Evolutionary conservation across 2,113 vertebrate genomes (phyloP), one percentile per base, ranked within the genome.

Genomic region (Andinoacara biseriatus): DNA sequence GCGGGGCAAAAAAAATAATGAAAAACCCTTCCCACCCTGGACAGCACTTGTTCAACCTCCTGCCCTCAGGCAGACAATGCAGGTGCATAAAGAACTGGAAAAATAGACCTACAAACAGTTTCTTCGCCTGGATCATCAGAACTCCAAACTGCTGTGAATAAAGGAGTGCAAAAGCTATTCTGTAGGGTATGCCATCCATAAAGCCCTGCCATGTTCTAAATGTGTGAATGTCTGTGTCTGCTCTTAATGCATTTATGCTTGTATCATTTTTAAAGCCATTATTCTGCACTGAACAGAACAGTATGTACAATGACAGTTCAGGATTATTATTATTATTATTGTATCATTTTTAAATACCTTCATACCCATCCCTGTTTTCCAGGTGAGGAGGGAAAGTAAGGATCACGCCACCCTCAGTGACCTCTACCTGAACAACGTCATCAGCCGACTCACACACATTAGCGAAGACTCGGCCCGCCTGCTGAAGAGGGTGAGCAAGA

Each of bases 391-490:
- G 88, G 98, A 99, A 95, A 99, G 98, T 91, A 99, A 98, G 91
- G 98, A 99, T 93, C 98, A 99, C 18, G 97, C 98, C 29, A 99
- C 98, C 0, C 35, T 99, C 92, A 99, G 98, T 0, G 98, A 99
- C 92, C 98, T 99, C 92, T 99, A 99, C 91, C 95, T 99, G 94
- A 99, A 99, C 96, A 99, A 99, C 1, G 98, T 99, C 87, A 99
- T 99, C 87, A 97, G 96, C 84, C 95, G 98, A 22, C 98, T 99
- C 95, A 98, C 98, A 76, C 98, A 99, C 94, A 99, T 99, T 91
- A 98, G 98, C 1, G 98, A 99, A 89, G 98, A 99, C 92, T 99
- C 97, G 6, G 98, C 97, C n/a, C 96, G 98, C 31, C 97, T 99
- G 93, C 99, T 99, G 89, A 99, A 99, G 94, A 98, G 98, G 97